phyloP scores from a whole-genome alignment of 1,140 invertebrate species.

The Aphelenchoides besseyi region DNA sequence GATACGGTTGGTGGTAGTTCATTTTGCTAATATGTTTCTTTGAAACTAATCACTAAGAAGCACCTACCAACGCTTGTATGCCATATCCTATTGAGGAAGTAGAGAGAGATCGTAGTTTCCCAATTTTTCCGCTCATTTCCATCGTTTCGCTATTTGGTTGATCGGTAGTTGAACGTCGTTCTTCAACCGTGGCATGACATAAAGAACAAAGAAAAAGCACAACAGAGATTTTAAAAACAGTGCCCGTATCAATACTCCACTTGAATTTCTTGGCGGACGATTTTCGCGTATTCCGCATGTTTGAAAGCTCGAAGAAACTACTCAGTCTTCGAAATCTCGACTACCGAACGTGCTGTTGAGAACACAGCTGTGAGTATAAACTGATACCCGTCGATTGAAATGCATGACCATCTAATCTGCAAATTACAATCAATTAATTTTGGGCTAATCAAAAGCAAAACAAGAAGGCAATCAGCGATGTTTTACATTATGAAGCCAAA shows the following conservation, averaged over 20 bases:
- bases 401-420: too few relatives aligned
- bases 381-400: not conserved
- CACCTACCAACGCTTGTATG: conserved; percentile 7
- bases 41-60: not conserved
- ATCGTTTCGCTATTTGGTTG: not conserved
- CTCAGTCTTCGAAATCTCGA: too few relatives aligned
- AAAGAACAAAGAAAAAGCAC: not conserved
- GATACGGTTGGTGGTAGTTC: conserved; percentile 19
- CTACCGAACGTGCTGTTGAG: not conserved
- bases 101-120: conserved; percentile 21
- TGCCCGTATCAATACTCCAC: not conserved
- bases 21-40: not conserved
- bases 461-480: too few relatives aligned
- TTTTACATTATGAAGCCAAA: too few relatives aligned
- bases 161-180: not conserved
- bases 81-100: conserved; percentile 27
- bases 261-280: not conserved
- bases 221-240: conserved; percentile 1
- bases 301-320: too few relatives aligned
- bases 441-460: too few relatives aligned
- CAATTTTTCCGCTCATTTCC: conserved; percentile 20
- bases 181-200: not conserved
- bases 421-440: too few relatives aligned
- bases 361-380: not conserved
- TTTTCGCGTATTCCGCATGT: not conserved